Percentiles rank a stretch among this genome's conserved stretches.
These are phyloP conservation scores for Orius laevigatus DNA, from an alignment of 1,140 invertebrate genomes.

Conservation along the genomic window DNA sequence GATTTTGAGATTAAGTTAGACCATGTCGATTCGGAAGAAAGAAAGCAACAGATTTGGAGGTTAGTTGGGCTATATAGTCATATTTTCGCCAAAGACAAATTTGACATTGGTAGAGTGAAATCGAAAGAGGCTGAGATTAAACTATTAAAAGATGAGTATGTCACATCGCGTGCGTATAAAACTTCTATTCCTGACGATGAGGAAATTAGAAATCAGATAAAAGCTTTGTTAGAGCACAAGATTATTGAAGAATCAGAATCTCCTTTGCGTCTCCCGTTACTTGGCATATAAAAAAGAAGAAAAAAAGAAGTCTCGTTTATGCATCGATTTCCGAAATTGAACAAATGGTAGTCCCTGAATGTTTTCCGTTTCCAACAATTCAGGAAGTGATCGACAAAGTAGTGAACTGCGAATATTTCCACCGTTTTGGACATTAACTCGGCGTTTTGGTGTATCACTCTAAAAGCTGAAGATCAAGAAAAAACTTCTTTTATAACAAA, in stretches of 20 bases:
- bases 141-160: conserved; percentile 12
- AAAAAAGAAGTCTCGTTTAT: conserved; percentile 12
- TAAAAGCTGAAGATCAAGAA: conserved; percentile 19
- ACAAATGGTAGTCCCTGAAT: conserved; percentile 16
- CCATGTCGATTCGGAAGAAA: no score
- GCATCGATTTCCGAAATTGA: conserved; percentile 17
- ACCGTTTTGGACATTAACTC: conserved; percentile 20
- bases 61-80: no score
- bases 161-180: conserved; percentile 11
- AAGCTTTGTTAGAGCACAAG: conserved; percentile 14
- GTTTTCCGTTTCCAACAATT: conserved; percentile 17
- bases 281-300: conserved; percentile 14
- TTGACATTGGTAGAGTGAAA: conserved; percentile 15
- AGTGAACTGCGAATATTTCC: conserved; percentile 16
- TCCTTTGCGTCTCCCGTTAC: conserved; percentile 16
- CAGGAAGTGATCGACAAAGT: conserved; percentile 17
- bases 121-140: conserved; percentile 10
- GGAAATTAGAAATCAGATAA: conserved; percentile 16
- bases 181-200: conserved; percentile 11
- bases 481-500: conserved; percentile 20
- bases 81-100: conserved; percentile 16
- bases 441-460: conserved; percentile 21
- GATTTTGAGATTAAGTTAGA: no score
- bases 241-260: conserved; percentile 15
- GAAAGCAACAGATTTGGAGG: no score